A percentile compares a stretch with the other conserved stretches of the same genome.
Conservation (phyloP, 2,113 vertebrate species). For the Cervus canadensis region DNA sequence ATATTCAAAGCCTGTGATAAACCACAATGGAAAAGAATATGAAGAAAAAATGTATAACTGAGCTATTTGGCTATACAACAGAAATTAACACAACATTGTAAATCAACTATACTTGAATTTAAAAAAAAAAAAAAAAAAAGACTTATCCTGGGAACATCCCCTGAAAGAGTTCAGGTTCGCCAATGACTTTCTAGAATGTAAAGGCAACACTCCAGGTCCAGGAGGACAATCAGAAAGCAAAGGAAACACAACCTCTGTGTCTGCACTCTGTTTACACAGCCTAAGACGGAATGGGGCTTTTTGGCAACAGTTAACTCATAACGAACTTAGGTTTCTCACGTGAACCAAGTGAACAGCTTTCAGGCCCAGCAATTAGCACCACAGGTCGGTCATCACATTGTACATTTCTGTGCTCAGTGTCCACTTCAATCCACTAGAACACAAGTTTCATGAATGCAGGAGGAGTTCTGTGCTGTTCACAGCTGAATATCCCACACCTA, state of each 20-base stretch:
- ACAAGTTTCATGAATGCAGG: not conserved
- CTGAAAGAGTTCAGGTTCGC: not conserved
- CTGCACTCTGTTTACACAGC: not conserved
- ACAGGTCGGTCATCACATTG: not conserved
- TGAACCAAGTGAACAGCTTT: not conserved
- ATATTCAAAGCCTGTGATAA: not conserved
- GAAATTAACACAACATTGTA: not conserved
- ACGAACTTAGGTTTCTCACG: not conserved
- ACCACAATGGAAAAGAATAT: not conserved
- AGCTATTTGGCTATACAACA: not conserved
- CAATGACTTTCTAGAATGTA: not conserved
- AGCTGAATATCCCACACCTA: not conserved
- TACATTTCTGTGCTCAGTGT: not conserved
- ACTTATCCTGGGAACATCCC: not conserved
- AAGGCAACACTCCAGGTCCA: not conserved
- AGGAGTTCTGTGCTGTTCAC: not conserved
- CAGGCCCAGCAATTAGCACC: not conserved
- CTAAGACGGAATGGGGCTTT: not conserved
- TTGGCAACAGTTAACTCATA: conserved; percentile 4
- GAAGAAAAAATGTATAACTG: not conserved
- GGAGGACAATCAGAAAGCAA: not conserved
- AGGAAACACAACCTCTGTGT: not conserved
- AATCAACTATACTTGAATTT: not conserved
- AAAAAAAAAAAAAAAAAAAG: not conserved
- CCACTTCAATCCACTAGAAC: not conserved